phyloP scores from a whole-genome alignment of 1,140 invertebrate species.

The Apis laboriosa region DNA sequence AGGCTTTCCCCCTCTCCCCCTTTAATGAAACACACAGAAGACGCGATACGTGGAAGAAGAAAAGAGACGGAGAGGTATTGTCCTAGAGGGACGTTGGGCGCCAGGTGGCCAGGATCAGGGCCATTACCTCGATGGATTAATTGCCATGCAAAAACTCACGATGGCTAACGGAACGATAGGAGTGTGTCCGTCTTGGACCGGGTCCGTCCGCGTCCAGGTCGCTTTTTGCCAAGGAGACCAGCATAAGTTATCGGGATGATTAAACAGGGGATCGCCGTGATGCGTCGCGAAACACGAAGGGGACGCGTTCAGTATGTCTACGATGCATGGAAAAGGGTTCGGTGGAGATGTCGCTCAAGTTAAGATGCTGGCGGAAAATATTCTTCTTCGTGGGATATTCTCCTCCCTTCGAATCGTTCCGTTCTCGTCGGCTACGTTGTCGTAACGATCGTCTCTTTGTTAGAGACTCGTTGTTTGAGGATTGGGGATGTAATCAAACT shows the following conservation, averaged over 20 bases:
- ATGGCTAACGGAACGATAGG: conserved; percentile 71
- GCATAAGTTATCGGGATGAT: conserved; percentile 67
- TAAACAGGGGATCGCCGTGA: conserved; percentile 60
- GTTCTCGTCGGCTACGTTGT: neutral
- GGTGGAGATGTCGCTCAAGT: neutral
- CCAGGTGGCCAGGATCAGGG: conserved; percentile 71
- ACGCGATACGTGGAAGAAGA: conserved; percentile 39
- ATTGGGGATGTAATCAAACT: neutral
- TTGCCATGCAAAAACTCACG: conserved; percentile 73
- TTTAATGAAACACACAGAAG: conserved; percentile 63
- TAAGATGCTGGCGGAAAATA: neutral
- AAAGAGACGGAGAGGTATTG: conserved; percentile 58
- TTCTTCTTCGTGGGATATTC: conserved; percentile 1
- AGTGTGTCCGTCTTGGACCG: conserved; percentile 65
- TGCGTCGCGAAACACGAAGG: conserved; percentile 31
- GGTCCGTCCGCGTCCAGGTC: conserved; percentile 49
- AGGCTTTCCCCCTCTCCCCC: neutral
- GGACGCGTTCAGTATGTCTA: conserved; percentile 38
- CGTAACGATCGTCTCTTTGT: neutral
- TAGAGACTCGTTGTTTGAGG: neutral
- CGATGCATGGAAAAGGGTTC: neutral
- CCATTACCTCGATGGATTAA: conserved; percentile 74
- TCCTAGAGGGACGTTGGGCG: conserved; percentile 66
- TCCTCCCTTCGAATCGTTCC: neutral
- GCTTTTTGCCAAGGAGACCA: conserved; percentile 56